Evolutionary conservation across 2,888 invertebrate species (phyloP), one percentile per base, ranked within the genome.

Genomic region (Hofmannophila pseudospretella): DNA sequence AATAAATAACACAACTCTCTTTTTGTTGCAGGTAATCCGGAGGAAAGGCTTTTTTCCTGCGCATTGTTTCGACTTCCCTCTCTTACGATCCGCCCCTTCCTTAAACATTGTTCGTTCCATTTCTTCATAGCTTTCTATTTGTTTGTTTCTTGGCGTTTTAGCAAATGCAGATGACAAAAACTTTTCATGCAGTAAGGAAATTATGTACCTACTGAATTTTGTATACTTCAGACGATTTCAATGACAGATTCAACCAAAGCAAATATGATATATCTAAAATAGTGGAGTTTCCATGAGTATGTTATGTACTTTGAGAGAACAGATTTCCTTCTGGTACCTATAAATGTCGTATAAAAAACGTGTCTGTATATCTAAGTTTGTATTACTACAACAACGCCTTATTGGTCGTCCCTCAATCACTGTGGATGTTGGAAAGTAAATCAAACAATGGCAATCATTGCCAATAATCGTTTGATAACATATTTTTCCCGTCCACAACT

Each of bases 21-120:
- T 73, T n/a, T 79, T 80, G 77, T 80, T 79, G 32, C 80, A 79
- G 80, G 80, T 80, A 80, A 23, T 2, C 56, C 44, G 57, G 58
- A 65, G 66, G 67, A 64, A 68, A 53, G 51, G 45, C 56, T 70
- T 68, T 67, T 45, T 36, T 25, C 30, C 5, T 7, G 1, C 23
- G 32, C 2, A 9, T 33, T 40, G 66, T 67, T 54, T 48, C 43
- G 40, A 44, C 49, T 44, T 43, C 42, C n/a, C 45, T 43, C 44
- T 46, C 51, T 46, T 40, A 13, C 30, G 33, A 11, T 30, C 30
- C 32, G 31, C 36, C 48, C 54, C 45, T 49, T 47, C 42, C 36
- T 44, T 42, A 34, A 31, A 37, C 35, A 43, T 41, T 26, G 8
- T 23, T n/a, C 23, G 23, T 23, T 39, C 41, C 45, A 41, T 44